These are phyloP conservation scores for Crioceris asparagi DNA, from an alignment of 2,888 invertebrate genomes.

Conservation along the genomic window DNA sequence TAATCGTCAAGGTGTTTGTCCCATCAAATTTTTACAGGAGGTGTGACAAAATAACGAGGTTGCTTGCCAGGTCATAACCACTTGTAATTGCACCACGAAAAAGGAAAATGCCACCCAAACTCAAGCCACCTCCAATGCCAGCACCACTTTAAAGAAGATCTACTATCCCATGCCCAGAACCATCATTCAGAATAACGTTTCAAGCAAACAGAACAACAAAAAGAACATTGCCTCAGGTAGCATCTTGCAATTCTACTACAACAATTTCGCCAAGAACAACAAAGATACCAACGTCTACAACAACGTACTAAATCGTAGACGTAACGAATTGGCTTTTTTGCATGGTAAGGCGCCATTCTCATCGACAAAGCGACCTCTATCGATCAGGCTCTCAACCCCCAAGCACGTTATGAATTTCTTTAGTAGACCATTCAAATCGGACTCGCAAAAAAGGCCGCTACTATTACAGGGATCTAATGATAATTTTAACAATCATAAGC, in stretches of 20 bases:
- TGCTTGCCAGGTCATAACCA: conserved; percentile 20
- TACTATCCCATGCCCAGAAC: conserved; percentile 28
- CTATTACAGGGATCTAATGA: conserved; percentile 29
- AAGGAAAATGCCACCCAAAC: conserved; percentile 15
- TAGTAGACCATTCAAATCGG: conserved; percentile 33
- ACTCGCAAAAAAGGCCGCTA: conserved; percentile 39
- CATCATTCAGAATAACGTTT: conserved; percentile 20
- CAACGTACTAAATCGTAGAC: conserved; percentile 30
- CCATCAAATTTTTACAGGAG: conserved; percentile 88
- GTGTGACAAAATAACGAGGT: conserved; percentile 9
- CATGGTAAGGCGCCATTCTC: conserved; percentile 44
- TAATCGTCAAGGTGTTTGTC: conserved; percentile 87
- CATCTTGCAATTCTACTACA: conserved; percentile 37
- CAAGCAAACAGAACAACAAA: conserved; percentile 26
- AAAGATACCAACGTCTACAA: conserved; percentile 37
- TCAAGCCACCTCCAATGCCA: no score
- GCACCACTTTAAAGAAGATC: conserved; percentile 30
- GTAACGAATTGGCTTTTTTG: conserved; percentile 29
- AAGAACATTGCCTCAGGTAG: conserved; percentile 31
- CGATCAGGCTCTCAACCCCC: conserved; percentile 37
- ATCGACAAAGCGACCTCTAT: conserved; percentile 41
- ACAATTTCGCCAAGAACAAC: conserved; percentile 33
- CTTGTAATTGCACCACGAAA: conserved; percentile 17
- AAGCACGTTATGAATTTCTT: conserved; percentile 37
- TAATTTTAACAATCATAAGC: conserved; percentile 16